Evolutionary conservation across 1,140 invertebrate species (phyloP).

Genomic region (Atta cephalotes): DNA sequence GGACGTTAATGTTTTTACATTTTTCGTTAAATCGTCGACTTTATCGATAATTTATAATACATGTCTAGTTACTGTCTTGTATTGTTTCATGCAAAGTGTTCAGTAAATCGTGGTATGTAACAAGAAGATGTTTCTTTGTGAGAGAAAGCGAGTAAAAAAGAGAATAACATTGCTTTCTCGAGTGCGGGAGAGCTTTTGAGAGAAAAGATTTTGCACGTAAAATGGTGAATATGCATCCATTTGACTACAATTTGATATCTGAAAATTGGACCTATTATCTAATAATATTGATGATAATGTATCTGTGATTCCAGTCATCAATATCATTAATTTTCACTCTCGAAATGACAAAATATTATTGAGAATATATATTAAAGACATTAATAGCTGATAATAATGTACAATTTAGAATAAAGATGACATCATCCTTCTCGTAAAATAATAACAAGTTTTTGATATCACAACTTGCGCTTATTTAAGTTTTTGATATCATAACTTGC

Average conservation of each 20-base stretch:
- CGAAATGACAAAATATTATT: not conserved
- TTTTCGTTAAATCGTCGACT: not conserved
- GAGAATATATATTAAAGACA: not conserved
- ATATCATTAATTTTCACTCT: not conserved
- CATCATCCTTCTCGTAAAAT: too few species aligned
- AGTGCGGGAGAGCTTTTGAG: not conserved
- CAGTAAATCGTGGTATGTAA: not conserved
- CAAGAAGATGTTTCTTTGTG: not conserved
- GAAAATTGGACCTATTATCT: not conserved
- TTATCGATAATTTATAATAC: too few species aligned
- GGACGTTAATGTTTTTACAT: constrained; percentile 67
- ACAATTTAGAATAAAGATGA: too few species aligned
- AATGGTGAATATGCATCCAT: not conserved
- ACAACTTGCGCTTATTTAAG: too few species aligned
- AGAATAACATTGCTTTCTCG: constrained; percentile 11
- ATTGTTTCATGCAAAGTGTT: not conserved
- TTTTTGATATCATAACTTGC: too few species aligned
- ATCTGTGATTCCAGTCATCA: not conserved
- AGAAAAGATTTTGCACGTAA: not conserved
- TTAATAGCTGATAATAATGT: not conserved
- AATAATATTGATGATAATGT: not conserved
- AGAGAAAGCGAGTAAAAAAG: constrained; percentile 4
- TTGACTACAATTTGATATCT: not conserved
- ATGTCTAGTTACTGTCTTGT: not conserved
- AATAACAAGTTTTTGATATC: too few species aligned